Base-by-base conservation (phyloP, 2,888 invertebrate species). In the Nephrotoma guestfalica region DNA sequence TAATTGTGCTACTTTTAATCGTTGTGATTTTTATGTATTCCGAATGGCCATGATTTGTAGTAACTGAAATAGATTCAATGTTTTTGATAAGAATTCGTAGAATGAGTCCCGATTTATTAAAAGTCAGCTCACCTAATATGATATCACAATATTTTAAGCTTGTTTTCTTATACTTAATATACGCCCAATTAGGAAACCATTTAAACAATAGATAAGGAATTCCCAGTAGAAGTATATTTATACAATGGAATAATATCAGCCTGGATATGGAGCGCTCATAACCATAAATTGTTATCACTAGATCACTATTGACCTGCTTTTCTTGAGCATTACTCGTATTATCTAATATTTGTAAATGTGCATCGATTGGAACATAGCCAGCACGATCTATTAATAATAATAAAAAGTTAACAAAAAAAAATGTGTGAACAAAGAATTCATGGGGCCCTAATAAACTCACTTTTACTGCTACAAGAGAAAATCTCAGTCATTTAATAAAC, bases 201-300 rank as follows among this genome's bases (percentile, higher is more conserved):
- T 92, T 92, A 87, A 93, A 90, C 87, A 93, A 90, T 88, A 94
- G 92, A 89, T 93, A 93, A 83, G 94, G 94, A 88, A 94, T 89
- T 86, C 93, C 93, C 88, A 93, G 91, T 88, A 93, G 90, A 88
- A 93, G 88, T 88, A 93, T 89, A 88, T 93, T 92, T 88, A 93
- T 88, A 71, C 92, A 89, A 89, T 94, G 93, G 90, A 93, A 94
- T 83, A 94, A 87, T 87, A 91, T 88, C 87, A 91, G 90, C 87
- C 92, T 91, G 87, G 91, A 88, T 89, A 90, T 91, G 87, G 92
- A 92, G 89, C 92, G 91, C 88, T 91, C 92, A 88, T 92, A 93
- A 87, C 94, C 94, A 88, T 91, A 92, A 88, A 93, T 93, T 89
- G 91, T 93, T 88, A 43, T 6, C 18, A 85, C 18, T 41, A 43